These are phyloP conservation scores for Monochamus alternatus DNA, from an alignment of 2,888 invertebrate species.

Conservation along the genomic window DNA sequence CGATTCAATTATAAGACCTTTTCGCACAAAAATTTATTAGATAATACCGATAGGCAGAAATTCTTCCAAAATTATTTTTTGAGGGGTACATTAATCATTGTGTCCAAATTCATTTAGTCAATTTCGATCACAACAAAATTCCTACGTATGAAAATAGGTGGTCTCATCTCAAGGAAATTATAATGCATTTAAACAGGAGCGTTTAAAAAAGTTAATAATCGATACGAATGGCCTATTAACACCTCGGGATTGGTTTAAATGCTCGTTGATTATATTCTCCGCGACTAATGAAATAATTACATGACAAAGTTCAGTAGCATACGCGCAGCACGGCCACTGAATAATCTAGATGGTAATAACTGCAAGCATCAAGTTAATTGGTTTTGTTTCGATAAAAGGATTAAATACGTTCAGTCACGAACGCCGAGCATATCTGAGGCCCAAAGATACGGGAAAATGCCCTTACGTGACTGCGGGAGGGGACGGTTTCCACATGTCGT, in stretches of 20 bases:
- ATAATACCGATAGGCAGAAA: too few species aligned
- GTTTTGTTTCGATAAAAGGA: conserved; percentile 45
- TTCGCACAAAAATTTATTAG: too few species aligned
- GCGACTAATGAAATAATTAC: background rate
- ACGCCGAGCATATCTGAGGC: conserved; percentile 16
- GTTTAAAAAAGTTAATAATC: too few species aligned
- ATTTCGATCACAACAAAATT: too few species aligned
- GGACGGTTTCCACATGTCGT: background rate
- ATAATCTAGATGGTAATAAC: conserved; percentile 38
- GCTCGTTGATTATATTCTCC: conserved; percentile 6
- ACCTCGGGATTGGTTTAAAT: conserved; percentile 3
- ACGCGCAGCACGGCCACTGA: conserved; percentile 35
- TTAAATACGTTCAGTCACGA: conserved; percentile 44
- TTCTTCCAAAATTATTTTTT: too few species aligned
- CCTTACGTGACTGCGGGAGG: background rate
- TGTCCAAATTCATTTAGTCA: too few species aligned
- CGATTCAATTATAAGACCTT: too few species aligned
- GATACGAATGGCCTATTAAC: background rate
- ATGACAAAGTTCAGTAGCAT: background rate
- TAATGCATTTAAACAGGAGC: too few species aligned
- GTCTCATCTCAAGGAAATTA: too few species aligned
- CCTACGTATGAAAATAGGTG: too few species aligned
- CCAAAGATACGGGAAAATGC: background rate
- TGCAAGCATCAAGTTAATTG: conserved; percentile 43
- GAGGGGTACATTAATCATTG: too few species aligned